Evolutionary conservation across 2,888 invertebrate genomes (phyloP).

Genomic region (Prenolepis imparis): DNA sequence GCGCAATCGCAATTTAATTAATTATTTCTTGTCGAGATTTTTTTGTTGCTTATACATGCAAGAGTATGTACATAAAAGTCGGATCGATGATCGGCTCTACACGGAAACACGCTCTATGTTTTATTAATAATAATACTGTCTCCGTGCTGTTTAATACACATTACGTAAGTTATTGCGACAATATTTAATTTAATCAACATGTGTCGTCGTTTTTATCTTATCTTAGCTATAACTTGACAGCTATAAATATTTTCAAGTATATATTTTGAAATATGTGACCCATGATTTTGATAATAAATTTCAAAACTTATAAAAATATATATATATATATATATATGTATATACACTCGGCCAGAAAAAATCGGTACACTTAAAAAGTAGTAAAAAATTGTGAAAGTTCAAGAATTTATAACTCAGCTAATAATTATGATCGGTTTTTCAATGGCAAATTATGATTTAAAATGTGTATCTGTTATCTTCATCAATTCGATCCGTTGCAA

Average conservation of each 20-base stretch:
- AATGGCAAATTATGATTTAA: too few species aligned
- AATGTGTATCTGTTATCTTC: too few species aligned
- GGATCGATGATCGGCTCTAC: constrained; percentile 33
- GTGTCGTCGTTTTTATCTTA: not conserved
- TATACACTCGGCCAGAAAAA: too few species aligned
- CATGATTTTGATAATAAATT: not conserved
- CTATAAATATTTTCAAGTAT: not conserved
- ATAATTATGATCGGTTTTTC: too few species aligned
- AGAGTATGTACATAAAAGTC: not conserved
- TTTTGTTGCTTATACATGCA: constrained; percentile 29
- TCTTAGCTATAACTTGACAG: not conserved
- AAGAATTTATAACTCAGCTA: too few species aligned
- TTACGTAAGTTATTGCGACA: constrained; percentile 5
- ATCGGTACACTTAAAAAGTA: too few species aligned
- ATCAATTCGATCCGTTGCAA: too few species aligned
- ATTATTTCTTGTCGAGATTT: not conserved
- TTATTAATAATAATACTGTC: constrained; percentile 48
- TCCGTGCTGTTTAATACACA: constrained; percentile 28
- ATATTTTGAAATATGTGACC: not conserved
- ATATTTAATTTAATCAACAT: not conserved
- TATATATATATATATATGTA: too few species aligned
- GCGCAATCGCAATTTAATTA: not conserved
- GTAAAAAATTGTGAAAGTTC: too few species aligned
- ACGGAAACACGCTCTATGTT: constrained; percentile 11
- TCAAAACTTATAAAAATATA: not conserved